These are phyloP conservation scores for Rattus rattus DNA, from an alignment of 2,113 vertebrate genomes.

Conservation along the genomic window DNA sequence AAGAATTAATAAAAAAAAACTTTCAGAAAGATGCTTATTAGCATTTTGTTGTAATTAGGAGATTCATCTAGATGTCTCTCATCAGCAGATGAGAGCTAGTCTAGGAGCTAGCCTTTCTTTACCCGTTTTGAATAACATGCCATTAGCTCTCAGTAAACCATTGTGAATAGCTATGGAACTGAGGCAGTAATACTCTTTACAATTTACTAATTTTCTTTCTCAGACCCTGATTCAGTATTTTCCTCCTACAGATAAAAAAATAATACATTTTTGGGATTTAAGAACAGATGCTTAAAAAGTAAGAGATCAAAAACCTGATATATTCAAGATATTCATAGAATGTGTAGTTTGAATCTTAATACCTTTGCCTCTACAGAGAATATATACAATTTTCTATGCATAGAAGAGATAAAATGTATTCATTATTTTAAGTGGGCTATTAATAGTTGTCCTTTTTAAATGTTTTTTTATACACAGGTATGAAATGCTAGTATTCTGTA, in stretches of 20 bases:
- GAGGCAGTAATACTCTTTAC: background rate
- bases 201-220: background rate
- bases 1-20: background rate
- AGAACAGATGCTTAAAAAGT: conserved; percentile 61
- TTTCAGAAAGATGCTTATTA: background rate
- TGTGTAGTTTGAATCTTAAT: conserved; percentile 41
- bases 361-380: conserved; percentile 35
- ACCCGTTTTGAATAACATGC: background rate
- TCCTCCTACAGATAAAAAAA: conserved; percentile 45
- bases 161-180: background rate
- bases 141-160: background rate
- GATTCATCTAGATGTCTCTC: background rate
- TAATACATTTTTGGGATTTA: conserved; percentile 3
- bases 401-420: background rate
- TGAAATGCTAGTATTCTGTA: conserved; percentile 24
- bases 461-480: conserved; percentile 45
- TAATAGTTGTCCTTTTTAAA: conserved; percentile 10
- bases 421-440: conserved; percentile 37
- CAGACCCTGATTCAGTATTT: background rate
- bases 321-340: conserved; percentile 16
- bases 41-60: background rate
- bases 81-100: background rate
- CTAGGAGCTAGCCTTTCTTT: background rate
- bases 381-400: conserved; percentile 35
- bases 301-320: conserved; percentile 39